Evolutionary conservation across 2,113 vertebrate genomes (phyloP), one percentile per base, ranked within the genome.

Genomic region (Eudyptes chrysolophus): DNA sequence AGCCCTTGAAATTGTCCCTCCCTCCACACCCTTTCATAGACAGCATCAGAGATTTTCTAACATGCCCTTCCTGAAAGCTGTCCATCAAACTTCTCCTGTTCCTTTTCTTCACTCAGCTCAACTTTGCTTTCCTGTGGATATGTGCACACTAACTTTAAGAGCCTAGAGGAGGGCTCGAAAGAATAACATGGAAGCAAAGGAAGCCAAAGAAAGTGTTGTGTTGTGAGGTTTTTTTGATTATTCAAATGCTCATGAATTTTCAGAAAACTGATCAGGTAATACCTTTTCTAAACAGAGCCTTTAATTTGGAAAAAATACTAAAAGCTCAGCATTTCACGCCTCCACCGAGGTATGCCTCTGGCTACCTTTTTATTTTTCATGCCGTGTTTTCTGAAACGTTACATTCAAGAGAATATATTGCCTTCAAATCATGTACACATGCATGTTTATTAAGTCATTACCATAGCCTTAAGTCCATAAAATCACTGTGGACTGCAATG

Each of bases 391-490:
- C 92, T 86, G 91, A 97, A 95, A 95, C 3, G 27, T 81, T 97
- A 92, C 89, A 84, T 97, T 97, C 94, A 92, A 88, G 96, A 95
- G 89, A 95, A 96, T 97, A 89, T 76, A 95, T 92, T 95, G 87
- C 79, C 90, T 95, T 97, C 94, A 92, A 96, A 95, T 96, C 95
- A 74, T 97, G 96, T 96, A 94, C 94, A 97, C 92, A 96, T 92
- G 87, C 86, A 94, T 97, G 93, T 96, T 97, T 97, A 95, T 90
- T 88, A 96, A 97, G 86, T 96, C 93, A 97, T 97, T 98, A 97
- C 97, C 94, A 97, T 97, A 93, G 95, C 95, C 93, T 87, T 92
- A 93, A 97, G 93, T 97, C 90, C 87, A 89, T 80, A 95, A 98
- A 97, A 96, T 76, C 95, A 97, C 94, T 92, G 92, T 86, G 84